These are phyloP conservation scores for Entomobrya multifasciata DNA, from an alignment of 2,888 invertebrate genomes.

Conservation along the genomic window DNA sequence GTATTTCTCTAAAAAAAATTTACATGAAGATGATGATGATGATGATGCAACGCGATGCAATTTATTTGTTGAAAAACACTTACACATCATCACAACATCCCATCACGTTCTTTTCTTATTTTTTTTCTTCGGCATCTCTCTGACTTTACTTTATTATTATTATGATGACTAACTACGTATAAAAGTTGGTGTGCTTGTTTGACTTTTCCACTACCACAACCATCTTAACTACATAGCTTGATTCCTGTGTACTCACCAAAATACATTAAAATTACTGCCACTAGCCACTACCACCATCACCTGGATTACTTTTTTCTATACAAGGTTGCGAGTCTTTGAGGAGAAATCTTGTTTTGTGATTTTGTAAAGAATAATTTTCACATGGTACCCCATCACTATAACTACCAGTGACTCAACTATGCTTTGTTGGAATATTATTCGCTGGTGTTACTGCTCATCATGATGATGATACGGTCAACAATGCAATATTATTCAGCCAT, in stretches of 20 bases:
- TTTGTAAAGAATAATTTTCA: slow-evolving; percentile 60
- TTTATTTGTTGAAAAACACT: not conserved
- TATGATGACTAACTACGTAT: too few relatives aligned
- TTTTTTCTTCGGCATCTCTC: not conserved
- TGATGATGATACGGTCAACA: slow-evolving; percentile 36
- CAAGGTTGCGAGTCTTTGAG: not conserved
- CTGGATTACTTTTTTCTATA: slow-evolving; percentile 24
- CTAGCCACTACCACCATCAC: slow-evolving; percentile 42
- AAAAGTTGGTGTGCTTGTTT: too few relatives aligned
- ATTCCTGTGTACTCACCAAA: too few relatives aligned
- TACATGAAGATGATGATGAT: not conserved
- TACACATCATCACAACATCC: too few relatives aligned
- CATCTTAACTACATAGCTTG: too few relatives aligned
- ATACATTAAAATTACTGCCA: slow-evolving; percentile 58
- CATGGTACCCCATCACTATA: slow-evolving; percentile 44
- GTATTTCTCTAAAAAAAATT: too few relatives aligned
- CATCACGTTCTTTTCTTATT: not conserved
- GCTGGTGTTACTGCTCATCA: slow-evolving; percentile 4
- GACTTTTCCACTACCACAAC: not conserved
- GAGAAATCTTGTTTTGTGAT: slow-evolving; percentile 63
- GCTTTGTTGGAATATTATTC: slow-evolving; percentile 41
- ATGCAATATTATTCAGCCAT: not conserved
- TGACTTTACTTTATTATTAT: too few relatives aligned
- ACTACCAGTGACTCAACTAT: slow-evolving; percentile 30
- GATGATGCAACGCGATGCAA: not conserved